Conservation (phyloP, 2,113 vertebrate species). For the Microcebus lehilahytsara region DNA sequence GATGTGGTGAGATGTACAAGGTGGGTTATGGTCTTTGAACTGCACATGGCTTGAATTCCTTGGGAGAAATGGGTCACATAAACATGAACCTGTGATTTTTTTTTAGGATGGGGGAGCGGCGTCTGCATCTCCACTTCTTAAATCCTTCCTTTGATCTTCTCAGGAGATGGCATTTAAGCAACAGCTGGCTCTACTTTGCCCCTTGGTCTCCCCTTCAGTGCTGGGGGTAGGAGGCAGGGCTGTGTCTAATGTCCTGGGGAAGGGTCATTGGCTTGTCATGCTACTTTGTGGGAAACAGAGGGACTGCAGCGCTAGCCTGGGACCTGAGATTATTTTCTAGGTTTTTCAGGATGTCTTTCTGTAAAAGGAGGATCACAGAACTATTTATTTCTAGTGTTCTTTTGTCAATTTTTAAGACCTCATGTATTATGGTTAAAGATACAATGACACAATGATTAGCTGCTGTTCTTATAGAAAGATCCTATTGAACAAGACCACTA, state of each 20-base stretch:
- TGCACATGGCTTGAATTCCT: not conserved
- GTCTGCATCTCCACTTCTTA: not conserved
- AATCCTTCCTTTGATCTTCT: constrained; percentile 16
- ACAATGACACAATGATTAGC: not conserved
- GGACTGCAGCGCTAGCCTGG: not conserved
- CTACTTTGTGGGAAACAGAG: not conserved
- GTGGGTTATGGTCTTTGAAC: not conserved
- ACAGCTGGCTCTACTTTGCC: not conserved
- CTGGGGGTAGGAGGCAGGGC: not conserved
- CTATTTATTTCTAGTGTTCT: not conserved
- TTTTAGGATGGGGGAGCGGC: not conserved
- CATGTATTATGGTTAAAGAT: not conserved
- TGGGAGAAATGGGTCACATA: not conserved
- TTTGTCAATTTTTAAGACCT: not conserved
- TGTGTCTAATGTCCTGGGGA: not conserved
- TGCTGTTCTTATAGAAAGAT: not conserved
- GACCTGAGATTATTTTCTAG: not conserved
- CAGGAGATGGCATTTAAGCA: not conserved
- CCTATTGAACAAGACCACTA: not conserved
- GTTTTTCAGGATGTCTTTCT: not conserved
- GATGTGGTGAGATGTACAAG: not conserved
- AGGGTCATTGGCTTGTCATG: not conserved
- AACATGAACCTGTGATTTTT: not conserved
- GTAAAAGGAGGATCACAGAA: not conserved
- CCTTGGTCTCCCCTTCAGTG: not conserved